phyloP scores from a whole-genome alignment of 1,140 invertebrate species.

The Drosophila prosaltans region DNA sequence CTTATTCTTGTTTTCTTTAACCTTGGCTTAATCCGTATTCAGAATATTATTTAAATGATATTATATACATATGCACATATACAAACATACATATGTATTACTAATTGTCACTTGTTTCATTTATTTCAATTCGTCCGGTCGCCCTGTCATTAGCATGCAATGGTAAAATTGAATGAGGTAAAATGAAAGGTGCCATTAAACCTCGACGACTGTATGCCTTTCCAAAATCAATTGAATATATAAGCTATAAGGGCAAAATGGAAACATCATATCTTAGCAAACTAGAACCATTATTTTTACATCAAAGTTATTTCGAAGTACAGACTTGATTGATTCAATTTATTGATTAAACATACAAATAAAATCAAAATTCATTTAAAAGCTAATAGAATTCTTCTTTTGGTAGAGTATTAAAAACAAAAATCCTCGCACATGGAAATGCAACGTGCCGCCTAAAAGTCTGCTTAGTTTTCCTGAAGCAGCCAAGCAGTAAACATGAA shows the following conservation, averaged over 20 bases:
- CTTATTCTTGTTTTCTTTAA: not conserved
- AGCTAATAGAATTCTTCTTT: not conserved
- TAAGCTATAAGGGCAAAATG: too few species aligned
- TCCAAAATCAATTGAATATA: not conserved
- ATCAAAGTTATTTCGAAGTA: too few species aligned
- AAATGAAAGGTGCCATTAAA: not conserved
- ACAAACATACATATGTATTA: conserved; percentile 32
- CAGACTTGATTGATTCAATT: too few species aligned
- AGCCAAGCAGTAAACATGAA: conserved; percentile 52
- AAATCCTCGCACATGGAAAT: conserved; percentile 36
- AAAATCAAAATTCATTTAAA: not conserved
- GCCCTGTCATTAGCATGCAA: conserved; percentile 58
- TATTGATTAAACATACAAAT: too few species aligned
- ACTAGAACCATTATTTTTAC: not conserved
- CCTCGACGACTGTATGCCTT: not conserved
- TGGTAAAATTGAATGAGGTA: conserved; percentile 24
- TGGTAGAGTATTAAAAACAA: conserved; percentile 38
- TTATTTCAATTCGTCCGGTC: conserved; percentile 42
- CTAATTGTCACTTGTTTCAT: conserved; percentile 60
- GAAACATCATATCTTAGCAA: too few species aligned
- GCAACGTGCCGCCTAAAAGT: conserved; percentile 67
- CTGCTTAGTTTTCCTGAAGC: conserved; percentile 66
- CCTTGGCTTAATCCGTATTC: conserved; percentile 44
- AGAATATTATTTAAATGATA: not conserved
- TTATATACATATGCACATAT: conserved; percentile 24